Evolutionary conservation across 2,113 vertebrate species (phyloP).

Genomic region (Dolichotis patagonum): DNA sequence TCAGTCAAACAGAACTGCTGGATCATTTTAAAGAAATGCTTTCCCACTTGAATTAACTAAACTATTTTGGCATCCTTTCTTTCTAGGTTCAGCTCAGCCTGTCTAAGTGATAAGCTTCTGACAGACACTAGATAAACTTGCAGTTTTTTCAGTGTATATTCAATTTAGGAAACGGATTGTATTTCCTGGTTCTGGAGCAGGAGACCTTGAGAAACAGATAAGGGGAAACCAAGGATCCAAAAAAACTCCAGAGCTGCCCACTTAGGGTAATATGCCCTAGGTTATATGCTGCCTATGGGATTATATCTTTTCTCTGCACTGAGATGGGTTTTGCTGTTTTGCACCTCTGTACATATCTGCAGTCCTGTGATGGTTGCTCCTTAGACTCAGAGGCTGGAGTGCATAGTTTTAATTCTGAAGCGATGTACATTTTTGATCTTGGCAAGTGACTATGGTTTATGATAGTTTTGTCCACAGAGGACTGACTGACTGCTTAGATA

Average conservation of each 20-base stretch:
- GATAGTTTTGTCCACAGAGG: neutral
- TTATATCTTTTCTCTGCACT: neutral
- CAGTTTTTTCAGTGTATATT: neutral
- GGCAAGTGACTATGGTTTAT: neutral
- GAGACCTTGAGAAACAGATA: neutral
- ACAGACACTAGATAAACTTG: neutral
- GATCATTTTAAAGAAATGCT: neutral
- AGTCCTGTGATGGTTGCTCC: neutral
- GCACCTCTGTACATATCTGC: neutral
- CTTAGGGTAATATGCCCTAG: accelerated
- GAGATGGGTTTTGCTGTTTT: accelerated
- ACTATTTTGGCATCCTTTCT: neutral
- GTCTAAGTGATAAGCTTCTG: neutral
- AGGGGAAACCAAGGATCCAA: neutral
- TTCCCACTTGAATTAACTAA: neutral
- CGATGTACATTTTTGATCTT: constrained; percentile 1
- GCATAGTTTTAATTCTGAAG: neutral
- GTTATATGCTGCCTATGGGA: accelerated
- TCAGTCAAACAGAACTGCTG: neutral
- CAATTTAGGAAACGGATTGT: neutral
- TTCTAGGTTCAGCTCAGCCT: neutral
- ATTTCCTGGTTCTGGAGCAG: neutral
- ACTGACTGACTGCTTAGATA: neutral
- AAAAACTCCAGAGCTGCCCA: too few relatives aligned
- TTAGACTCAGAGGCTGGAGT: neutral